These are phyloP conservation scores for Trichogramma pretiosum DNA, from an alignment of 1,140 invertebrate species.

Conservation along the genomic window DNA sequence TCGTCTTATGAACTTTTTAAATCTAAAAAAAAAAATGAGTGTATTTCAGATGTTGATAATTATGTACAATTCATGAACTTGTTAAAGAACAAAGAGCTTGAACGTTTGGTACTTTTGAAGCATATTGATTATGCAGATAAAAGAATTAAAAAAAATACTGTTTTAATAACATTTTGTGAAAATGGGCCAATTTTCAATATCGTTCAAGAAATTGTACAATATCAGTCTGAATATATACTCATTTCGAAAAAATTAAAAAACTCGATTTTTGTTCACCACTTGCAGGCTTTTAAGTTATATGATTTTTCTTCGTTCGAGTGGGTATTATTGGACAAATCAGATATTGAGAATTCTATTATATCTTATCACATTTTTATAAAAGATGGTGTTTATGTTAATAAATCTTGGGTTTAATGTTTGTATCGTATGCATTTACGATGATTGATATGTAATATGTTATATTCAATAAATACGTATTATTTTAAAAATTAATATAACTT, in stretches of 20 bases:
- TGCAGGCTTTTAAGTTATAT: background rate
- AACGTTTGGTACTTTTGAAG: background rate
- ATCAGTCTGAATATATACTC: background rate
- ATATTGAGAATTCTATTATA: too few species aligned
- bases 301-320: background rate
- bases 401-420: too few species aligned
- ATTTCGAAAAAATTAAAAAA: background rate
- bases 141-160: background rate
- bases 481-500: too few species aligned
- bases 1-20: background rate
- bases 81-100: background rate
- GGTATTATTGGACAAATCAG: too few species aligned
- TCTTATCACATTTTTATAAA: too few species aligned
- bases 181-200: background rate
- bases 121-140: background rate
- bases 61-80: background rate
- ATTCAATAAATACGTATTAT: too few species aligned
- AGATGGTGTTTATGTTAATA: too few species aligned
- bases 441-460: too few species aligned
- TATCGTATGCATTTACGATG: too few species aligned
- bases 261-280: background rate
- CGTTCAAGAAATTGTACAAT: background rate
- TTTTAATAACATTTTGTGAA: too few species aligned
- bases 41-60: background rate
- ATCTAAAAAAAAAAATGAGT: background rate